These are phyloP conservation scores for Megalops atlanticus DNA, from an alignment of 2,113 vertebrate species.

Conservation along the genomic window DNA sequence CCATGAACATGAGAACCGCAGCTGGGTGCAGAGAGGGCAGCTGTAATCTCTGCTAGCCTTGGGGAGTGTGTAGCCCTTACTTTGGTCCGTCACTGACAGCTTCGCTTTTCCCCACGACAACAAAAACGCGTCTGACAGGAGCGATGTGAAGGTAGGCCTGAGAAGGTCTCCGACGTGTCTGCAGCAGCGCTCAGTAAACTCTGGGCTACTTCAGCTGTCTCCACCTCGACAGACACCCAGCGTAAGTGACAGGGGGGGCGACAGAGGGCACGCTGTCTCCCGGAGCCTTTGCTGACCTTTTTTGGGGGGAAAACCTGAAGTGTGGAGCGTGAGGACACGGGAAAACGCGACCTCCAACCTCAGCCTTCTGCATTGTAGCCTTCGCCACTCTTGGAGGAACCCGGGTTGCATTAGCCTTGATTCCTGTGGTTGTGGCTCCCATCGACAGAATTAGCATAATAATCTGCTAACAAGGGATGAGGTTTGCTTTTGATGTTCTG, in stretches of 20 bases:
- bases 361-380: not conserved
- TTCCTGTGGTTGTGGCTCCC: not conserved
- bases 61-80: not conserved
- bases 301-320: not conserved
- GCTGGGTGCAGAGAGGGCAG: not conserved
- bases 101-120: slow-evolving; percentile 7
- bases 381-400: not conserved
- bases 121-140: not conserved
- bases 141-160: slow-evolving; percentile 10
- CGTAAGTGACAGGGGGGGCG: not conserved
- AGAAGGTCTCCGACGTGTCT: not conserved
- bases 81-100: not conserved
- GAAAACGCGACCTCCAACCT: not conserved
- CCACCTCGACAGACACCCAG: not conserved
- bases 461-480: not conserved
- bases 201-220: not conserved
- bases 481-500: not conserved
- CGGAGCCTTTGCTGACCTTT: not conserved
- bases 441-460: not conserved
- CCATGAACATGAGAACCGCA: slow-evolving; percentile 16
- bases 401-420: not conserved
- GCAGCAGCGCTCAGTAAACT: not conserved
- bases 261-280: not conserved
- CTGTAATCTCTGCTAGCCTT: not conserved
- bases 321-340: not conserved